Conservation (phyloP, 2,888 invertebrate genomes). For the Apodemia duryi region DNA sequence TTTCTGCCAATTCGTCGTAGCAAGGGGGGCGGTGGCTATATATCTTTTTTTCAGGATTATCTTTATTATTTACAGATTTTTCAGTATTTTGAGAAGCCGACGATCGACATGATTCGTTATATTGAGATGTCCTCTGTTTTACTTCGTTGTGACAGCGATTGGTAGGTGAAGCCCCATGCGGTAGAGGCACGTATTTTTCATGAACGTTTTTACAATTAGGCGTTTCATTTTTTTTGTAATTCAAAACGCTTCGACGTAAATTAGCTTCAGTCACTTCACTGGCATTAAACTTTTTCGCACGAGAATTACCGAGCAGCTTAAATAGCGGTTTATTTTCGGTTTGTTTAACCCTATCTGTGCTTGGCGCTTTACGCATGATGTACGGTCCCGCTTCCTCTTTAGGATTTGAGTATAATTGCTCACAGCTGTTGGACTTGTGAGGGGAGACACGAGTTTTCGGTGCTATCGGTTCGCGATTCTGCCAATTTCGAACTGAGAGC, state of each 20-base stretch:
- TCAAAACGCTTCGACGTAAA: constrained; percentile 61
- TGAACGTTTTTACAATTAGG: constrained; percentile 58
- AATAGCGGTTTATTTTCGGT: constrained; percentile 65
- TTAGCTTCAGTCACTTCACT: constrained; percentile 60
- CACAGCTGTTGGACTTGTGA: constrained; percentile 72
- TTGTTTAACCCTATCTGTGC: constrained; percentile 67
- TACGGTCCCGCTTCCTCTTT: constrained; percentile 59
- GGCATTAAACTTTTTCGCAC: constrained; percentile 57
- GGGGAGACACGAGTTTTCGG: constrained; percentile 60
- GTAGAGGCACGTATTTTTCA: constrained; percentile 70
- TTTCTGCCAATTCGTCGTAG: constrained; percentile 67
- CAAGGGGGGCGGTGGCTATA: constrained; percentile 68
- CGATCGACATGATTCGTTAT: constrained; percentile 64
- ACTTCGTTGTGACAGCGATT: constrained; percentile 71
- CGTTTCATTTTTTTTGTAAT: constrained; percentile 62
- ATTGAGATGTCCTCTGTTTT: constrained; percentile 57
- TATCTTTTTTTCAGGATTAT: constrained; percentile 54
- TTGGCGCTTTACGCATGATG: constrained; percentile 69
- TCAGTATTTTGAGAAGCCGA: constrained; percentile 71
- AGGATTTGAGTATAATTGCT: constrained; percentile 66
- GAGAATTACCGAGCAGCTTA: constrained; percentile 65
- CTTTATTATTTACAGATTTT: constrained; percentile 55
- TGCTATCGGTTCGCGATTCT: constrained; percentile 65
- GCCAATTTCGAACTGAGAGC: constrained; percentile 77
- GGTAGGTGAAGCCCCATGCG: constrained; percentile 51